Base-by-base conservation (phyloP, 1,140 invertebrate genomes). In the Trichomalopsis sarcophagae region DNA sequence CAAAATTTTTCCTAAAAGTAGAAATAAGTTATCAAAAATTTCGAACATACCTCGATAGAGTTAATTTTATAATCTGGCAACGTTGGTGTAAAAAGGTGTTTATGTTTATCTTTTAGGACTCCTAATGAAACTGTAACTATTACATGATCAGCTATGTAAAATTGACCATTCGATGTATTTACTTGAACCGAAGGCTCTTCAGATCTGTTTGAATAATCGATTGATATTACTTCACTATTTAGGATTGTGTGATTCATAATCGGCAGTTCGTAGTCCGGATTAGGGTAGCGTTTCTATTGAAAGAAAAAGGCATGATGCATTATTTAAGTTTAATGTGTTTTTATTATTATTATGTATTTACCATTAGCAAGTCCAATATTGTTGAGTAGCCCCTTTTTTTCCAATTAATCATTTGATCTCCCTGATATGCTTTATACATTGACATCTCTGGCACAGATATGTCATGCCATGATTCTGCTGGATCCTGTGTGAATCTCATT, bases 111-210 rank as follows among this genome's bases (percentile, higher is more conserved):
- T 91, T 96, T 96, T 2, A 97, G 89, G 13, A 96, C 96, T 11
- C 95, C 96, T 62, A 97, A 84, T 0, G 96, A 95, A 0, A 95
- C 91, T 2, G 96, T 96, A 13, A 96, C 93, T 75, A 97, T 95
- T 0, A 96, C 94, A 90, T 95, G 95, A 88, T 96, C 95, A 9
- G 95, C 94, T 2, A 90, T 88, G 86, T 95, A 94, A 2, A 91
- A 77, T 78, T 94, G 93, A 1, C 95, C 95, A 87, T 96, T 95
- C 75, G 91, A 92, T 87, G 95, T 96, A 14, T 91, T 93, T 1
- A 96, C 87, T 50, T 91, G 85, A 30, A 94, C 77, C 21, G 88
- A 87, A 73, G 89, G 75, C 47, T 81, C 86, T 23, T 88, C 84
- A 17, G 75, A 76, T 82, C 88, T 75, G 50, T 87, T 88, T 11